Evolutionary conservation across 2,888 invertebrate genomes (phyloP).

Genomic region (Athripsodes cinereus): DNA sequence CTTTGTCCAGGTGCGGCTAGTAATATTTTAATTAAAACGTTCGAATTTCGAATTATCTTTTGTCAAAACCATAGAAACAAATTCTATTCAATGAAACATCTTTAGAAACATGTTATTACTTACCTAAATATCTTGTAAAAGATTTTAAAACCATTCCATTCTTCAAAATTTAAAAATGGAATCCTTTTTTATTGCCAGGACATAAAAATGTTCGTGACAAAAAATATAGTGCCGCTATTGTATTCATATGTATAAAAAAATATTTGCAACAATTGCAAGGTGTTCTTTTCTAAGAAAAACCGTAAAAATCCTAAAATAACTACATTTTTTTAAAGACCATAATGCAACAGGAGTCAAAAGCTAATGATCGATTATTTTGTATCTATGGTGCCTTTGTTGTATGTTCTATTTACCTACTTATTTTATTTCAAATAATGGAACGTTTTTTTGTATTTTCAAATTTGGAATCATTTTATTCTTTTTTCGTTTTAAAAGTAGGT

Average conservation of each 20-base stretch:
- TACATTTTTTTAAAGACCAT: background rate
- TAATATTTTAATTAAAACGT: too few species aligned
- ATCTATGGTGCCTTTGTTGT: background rate
- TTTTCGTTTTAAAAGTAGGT: too few species aligned
- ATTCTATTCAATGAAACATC: too few species aligned
- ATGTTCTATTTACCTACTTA: background rate
- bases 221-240: background rate
- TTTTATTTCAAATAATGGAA: too few species aligned
- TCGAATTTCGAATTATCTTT: too few species aligned
- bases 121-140: too few species aligned
- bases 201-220: background rate
- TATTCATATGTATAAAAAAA: background rate
- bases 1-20: too few species aligned
- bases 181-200: background rate
- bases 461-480: too few species aligned
- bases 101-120: too few species aligned
- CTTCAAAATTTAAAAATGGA: background rate
- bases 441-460: too few species aligned
- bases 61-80: too few species aligned
- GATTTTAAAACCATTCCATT: too few species aligned
- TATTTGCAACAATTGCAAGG: background rate
- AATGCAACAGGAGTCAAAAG: conserved; percentile 1
- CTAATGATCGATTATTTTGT: conserved; percentile 11
- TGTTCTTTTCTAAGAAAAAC: conserved; percentile 7
- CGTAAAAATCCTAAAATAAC: conserved; percentile 2